Base-by-base conservation (phyloP, 2,113 vertebrate species). In the Prionailurus bengalensis region DNA sequence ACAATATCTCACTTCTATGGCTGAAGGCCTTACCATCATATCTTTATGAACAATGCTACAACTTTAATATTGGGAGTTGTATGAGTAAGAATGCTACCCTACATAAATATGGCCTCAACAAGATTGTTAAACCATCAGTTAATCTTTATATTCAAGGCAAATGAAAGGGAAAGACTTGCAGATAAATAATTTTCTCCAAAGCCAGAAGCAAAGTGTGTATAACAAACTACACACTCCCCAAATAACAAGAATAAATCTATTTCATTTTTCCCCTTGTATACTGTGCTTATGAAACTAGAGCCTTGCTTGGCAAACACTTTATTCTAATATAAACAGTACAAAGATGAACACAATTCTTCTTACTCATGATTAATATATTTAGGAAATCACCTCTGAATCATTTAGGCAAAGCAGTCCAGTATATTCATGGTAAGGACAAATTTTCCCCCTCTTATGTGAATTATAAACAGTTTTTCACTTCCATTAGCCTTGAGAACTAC, bases 301-400 rank as follows among this genome's bases (percentile, higher is more conserved):
- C 55, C 82, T 42, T 55, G 27, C 58, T 68, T 87, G 92, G 94
- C 89, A 98, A 96, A 79, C 70, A 45, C 48, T 94, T 73, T 51
- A 9, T 73, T 88, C 70, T 95, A 89, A 95, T 94, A 89, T 83
- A 89, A 98, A 95, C 55, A 71, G 76, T 63, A 58, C 73, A 23
- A 76, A 80, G 96, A 89, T 27, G 70, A 97, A 88, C 68, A 95
- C 79, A 94, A 45, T 74, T 97, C 90, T 97, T 95, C 70, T 84
- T 65, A 33, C 45, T 93, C 58, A 45, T 89, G 92, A 94, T 95
- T 93, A 96, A 97, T 96, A 91, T 86, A 92, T 94, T 91, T 89
- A 94, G 81, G 66, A 88, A 97, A 93, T 97, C 83, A 93, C 90
- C 80, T 94, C 87, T 95, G 81, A 97, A 98, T 93, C 97, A 97